Percentiles rank a stretch among this genome's conserved stretches.
Evolutionary conservation across 2,888 invertebrate genomes (phyloP).

Genomic region (Philereme transversata): DNA sequence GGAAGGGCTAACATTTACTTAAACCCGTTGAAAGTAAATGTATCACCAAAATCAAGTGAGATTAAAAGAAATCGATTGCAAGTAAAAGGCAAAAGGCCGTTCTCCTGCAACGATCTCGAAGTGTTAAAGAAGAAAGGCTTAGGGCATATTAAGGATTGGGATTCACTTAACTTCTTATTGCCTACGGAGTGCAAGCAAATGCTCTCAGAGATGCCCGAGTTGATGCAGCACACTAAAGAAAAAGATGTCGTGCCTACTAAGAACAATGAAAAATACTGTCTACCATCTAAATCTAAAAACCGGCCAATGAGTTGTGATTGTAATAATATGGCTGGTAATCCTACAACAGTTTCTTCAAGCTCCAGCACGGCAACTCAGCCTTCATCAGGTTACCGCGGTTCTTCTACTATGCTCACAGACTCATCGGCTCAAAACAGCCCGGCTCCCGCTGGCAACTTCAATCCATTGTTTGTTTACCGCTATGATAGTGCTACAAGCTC

Average conservation of each 20-base stretch:
- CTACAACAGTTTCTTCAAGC: constrained; percentile 85
- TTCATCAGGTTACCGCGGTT: constrained; percentile 93
- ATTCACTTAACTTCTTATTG: constrained; percentile 93
- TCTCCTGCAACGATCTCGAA: constrained; percentile 93
- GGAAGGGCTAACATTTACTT: constrained; percentile 87
- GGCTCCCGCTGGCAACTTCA: constrained; percentile 83
- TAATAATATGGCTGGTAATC: constrained; percentile 80
- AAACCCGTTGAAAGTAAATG: constrained; percentile 86
- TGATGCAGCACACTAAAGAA: constrained; percentile 86
- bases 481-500: constrained; percentile 91
- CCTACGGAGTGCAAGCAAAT: constrained; percentile 93
- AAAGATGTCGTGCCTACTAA: constrained; percentile 66
- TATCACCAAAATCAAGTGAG: constrained; percentile 70
- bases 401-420: constrained; percentile 91
- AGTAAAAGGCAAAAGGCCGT: constrained; percentile 85
- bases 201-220: constrained; percentile 91
- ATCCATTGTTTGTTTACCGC: constrained; percentile 91
- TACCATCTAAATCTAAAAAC: constrained; percentile 81
- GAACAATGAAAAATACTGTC: constrained; percentile 72
- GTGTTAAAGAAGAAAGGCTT: constrained; percentile 91
- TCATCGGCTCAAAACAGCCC: constrained; percentile 89
- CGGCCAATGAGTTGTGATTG: constrained; percentile 86
- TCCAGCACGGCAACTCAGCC: constrained; percentile 91
- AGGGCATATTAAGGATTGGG: constrained; percentile 96
- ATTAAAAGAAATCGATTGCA: constrained; percentile 66